Conservation (phyloP, 2,888 invertebrate species). For the Pemphredon lugubris region DNA sequence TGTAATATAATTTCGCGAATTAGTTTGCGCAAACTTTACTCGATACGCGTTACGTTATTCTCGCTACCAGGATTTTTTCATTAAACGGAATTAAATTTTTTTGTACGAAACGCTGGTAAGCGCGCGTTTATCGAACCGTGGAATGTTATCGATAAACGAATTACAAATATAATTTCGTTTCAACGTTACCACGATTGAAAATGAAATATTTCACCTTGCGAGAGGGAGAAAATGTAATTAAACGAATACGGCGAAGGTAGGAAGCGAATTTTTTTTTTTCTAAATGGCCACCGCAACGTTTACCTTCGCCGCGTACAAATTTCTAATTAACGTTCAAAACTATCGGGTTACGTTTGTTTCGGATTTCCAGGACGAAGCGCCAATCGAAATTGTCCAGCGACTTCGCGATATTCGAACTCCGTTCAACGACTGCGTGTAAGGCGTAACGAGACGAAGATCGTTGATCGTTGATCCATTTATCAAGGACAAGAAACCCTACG, state of each 20-base stretch:
- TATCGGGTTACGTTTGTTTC: too few relatives aligned
- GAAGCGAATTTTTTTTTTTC: not conserved
- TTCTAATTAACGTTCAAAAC: too few relatives aligned
- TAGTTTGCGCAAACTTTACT: conserved; percentile 16
- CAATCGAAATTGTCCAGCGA: too few relatives aligned
- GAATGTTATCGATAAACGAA: not conserved
- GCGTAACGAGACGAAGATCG: conserved; percentile 59
- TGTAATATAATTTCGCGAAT: conserved; percentile 9
- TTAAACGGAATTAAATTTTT: conserved; percentile 45
- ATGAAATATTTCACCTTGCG: not conserved
- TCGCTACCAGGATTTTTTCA: conserved; percentile 34
- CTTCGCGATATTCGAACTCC: too few relatives aligned
- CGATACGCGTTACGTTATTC: conserved; percentile 10
- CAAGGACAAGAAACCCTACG: conserved; percentile 47
- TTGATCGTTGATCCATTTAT: conserved; percentile 71
- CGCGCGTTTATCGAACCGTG: conserved; percentile 3
- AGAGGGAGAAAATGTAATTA: not conserved
- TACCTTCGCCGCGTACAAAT: too few relatives aligned
- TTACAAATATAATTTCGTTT: not conserved
- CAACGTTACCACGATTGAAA: not conserved
- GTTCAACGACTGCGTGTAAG: too few relatives aligned
- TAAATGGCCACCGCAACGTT: not conserved
- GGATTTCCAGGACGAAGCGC: too few relatives aligned
- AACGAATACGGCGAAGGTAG: not conserved
- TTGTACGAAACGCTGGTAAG: conserved; percentile 6